These are phyloP conservation scores for Pecten maximus DNA, from an alignment of 2,888 invertebrate genomes.

Conservation along the genomic window DNA sequence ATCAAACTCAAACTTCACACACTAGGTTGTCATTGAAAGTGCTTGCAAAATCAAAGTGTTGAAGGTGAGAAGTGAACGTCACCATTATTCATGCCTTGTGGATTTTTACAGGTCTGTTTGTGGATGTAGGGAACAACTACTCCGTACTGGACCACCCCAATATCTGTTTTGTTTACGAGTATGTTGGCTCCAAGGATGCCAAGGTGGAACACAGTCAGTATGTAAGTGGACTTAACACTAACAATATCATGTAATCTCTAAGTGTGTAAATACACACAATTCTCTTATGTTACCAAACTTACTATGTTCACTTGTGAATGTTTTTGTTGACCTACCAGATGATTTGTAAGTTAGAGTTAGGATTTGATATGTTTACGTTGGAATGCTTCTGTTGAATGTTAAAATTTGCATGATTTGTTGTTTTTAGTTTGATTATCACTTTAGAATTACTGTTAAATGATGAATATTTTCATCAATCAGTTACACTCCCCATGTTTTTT, in stretches of 20 bases:
- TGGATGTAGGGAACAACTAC: slow-evolving; percentile 82
- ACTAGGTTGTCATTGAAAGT: too few relatives aligned
- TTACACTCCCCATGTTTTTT: too few relatives aligned
- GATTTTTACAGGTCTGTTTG: slow-evolving; percentile 79
- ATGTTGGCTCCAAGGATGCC: slow-evolving; percentile 78
- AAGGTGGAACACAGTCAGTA: slow-evolving; percentile 76
- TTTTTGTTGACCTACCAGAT: not conserved
- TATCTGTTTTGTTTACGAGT: slow-evolving; percentile 81
- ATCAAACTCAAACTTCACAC: too few relatives aligned
- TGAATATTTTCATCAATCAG: too few relatives aligned
- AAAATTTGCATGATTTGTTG: too few relatives aligned
- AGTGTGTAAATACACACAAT: not conserved
- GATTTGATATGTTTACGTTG: not conserved
- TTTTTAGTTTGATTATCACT: too few relatives aligned
- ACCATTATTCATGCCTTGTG: too few relatives aligned
- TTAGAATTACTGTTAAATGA: too few relatives aligned
- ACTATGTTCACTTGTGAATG: not conserved
- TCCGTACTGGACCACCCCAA: slow-evolving; percentile 82
- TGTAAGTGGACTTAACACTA: slow-evolving; percentile 65
- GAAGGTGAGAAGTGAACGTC: too few relatives aligned
- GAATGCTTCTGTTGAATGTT: not conserved
- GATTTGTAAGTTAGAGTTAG: not conserved
- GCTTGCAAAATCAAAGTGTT: too few relatives aligned
- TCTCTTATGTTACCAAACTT: too few relatives aligned
- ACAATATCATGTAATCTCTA: not conserved